phyloP scores from a whole-genome alignment of 2,888 invertebrate genomes.

The Netelia fuscicornis region DNA sequence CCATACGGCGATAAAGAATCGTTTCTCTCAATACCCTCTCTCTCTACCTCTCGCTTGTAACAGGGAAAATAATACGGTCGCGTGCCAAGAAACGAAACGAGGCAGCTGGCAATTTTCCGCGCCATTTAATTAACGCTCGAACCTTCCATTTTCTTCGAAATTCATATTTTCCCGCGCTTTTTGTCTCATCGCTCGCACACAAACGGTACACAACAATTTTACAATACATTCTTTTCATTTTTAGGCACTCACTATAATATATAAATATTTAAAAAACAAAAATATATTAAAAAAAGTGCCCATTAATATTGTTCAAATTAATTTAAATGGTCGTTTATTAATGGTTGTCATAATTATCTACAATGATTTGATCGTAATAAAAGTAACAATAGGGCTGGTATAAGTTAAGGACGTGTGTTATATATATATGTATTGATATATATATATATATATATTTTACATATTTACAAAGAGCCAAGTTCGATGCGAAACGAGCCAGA shows the following conservation, averaged over 20 bases:
- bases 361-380: slow-evolving; percentile 79
- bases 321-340: slow-evolving; percentile 78
- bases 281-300: too few species aligned
- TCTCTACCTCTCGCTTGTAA: not conserved
- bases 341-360: slow-evolving; percentile 78
- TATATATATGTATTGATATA: slow-evolving; percentile 24
- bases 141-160: not conserved
- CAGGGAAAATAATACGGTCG: slow-evolving; percentile 67
- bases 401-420: slow-evolving; percentile 62
- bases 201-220: not conserved
- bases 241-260: not conserved
- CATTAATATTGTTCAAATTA: slow-evolving; percentile 60
- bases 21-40: slow-evolving; percentile 65
- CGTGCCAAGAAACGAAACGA: slow-evolving; percentile 72
- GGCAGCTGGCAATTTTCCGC: slow-evolving; percentile 24
- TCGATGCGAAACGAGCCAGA: slow-evolving; percentile 42
- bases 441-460: slow-evolving; percentile 55
- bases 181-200: not conserved
- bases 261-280: too few species aligned
- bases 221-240: not conserved
- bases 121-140: slow-evolving; percentile 20
- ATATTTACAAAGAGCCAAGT: slow-evolving; percentile 65
- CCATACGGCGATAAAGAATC: slow-evolving; percentile 50
- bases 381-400: slow-evolving; percentile 80
- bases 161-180: slow-evolving; percentile 15